Percentiles rank a stretch among this genome's conserved stretches.
Conservation (phyloP, 35 echinoderm and acorn worm genomes). For the Stichopus chloronotus region DNA sequence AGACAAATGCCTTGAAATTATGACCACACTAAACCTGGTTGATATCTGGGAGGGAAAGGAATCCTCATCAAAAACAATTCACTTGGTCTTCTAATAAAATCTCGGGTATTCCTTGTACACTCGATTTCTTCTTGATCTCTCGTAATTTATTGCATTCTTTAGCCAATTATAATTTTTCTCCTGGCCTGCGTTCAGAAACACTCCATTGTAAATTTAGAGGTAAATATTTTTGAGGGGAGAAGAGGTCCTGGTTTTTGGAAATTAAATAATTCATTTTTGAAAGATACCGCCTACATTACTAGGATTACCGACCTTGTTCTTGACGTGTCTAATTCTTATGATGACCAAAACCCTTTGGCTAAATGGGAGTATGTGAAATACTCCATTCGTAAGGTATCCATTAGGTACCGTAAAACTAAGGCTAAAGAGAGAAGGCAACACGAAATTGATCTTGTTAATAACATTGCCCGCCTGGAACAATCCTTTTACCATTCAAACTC, state of each 20-base stretch:
- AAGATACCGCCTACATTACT: background rate
- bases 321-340: background rate
- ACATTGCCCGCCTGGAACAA: constrained; percentile 1
- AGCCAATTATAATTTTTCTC: background rate
- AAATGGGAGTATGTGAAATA: constrained; percentile 37
- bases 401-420: constrained; percentile 14
- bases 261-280: background rate
- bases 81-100: background rate
- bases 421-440: background rate
- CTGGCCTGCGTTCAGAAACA: constrained; percentile 26
- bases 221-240: constrained; percentile 29
- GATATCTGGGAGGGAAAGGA: constrained; percentile 19
- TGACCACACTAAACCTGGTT: background rate
- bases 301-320: background rate
- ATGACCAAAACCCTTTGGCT: background rate
- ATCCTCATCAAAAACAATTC: background rate
- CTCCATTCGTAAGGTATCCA: background rate
- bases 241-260: constrained; percentile 39
- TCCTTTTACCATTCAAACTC: constrained; percentile 3
- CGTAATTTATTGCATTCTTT: constrained; percentile 2
- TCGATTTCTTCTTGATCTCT: background rate
- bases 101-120: background rate
- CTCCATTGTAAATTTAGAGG: constrained; percentile 26
- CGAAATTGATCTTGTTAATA: background rate
- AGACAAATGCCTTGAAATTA: background rate